Percentiles rank a stretch among this genome's conserved stretches.
These are phyloP conservation scores for Stratiomys singularior DNA, from an alignment of 2,888 invertebrate genomes.

Conservation along the genomic window DNA sequence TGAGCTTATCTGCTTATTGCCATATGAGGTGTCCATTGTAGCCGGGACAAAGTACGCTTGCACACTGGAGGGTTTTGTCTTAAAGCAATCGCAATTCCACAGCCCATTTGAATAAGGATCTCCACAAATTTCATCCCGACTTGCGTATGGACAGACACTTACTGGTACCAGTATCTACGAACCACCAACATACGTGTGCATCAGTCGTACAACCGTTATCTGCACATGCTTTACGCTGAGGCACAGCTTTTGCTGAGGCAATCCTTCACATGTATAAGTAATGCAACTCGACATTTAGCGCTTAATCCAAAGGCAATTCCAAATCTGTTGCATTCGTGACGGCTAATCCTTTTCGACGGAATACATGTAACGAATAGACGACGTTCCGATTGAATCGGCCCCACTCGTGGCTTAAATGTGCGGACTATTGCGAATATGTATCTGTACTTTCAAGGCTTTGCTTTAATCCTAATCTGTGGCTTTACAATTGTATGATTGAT, in stretches of 20 bases:
- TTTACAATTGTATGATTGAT: constrained; percentile 17
- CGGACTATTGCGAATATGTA: not conserved
- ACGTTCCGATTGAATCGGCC: not conserved
- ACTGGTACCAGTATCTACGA: not conserved
- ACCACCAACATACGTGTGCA: not conserved
- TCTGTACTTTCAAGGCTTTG: not conserved
- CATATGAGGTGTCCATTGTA: no score
- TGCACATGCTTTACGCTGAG: not conserved
- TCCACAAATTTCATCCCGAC: not conserved
- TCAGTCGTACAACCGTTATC: not conserved
- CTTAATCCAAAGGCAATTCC: constrained; percentile 41
- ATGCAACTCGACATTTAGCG: constrained; percentile 10
- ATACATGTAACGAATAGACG: constrained; percentile 4
- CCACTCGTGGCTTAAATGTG: not conserved
- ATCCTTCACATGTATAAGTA: not conserved
- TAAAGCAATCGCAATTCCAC: no score
- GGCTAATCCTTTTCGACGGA: constrained; percentile 60
- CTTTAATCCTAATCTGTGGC: constrained; percentile 37
- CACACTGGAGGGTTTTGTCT: no score
- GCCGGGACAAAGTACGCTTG: no score
- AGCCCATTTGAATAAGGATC: no score
- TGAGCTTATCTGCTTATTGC: not conserved
- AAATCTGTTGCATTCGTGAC: constrained; percentile 66
- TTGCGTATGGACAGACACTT: not conserved
- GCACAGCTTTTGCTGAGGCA: not conserved